Percentiles rank a stretch among this genome's conserved stretches.
Evolutionary conservation across 2,797 vertebrate species (phyloP).

Genomic region (Chiroxiphia lanceolata): DNA sequence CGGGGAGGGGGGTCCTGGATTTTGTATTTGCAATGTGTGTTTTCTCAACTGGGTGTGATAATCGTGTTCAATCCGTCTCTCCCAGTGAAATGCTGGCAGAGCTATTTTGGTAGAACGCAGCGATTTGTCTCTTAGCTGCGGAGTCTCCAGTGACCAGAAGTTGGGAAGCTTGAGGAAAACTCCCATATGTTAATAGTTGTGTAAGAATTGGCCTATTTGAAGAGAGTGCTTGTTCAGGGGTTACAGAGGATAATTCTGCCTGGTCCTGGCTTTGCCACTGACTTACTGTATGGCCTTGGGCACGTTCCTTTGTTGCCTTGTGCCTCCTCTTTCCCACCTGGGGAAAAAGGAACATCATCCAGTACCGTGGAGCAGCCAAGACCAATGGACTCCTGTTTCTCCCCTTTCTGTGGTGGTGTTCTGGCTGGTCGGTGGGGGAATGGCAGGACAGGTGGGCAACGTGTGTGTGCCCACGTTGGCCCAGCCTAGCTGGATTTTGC

Average conservation of each 20-base stretch:
- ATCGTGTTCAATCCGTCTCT: rapidly evolving
- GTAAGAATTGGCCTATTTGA: background rate
- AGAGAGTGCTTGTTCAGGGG: background rate
- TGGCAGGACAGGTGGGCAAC: rapidly evolving
- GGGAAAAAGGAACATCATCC: background rate
- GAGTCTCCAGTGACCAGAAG: background rate
- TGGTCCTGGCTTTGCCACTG: background rate
- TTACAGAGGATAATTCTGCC: background rate
- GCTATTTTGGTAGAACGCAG: background rate
- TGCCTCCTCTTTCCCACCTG: background rate
- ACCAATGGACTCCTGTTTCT: rapidly evolving
- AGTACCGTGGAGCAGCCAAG: background rate
- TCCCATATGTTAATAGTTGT: background rate
- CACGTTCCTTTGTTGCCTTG: background rate
- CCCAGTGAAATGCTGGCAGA: rapidly evolving
- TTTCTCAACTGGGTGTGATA: background rate
- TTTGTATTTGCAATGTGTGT: rapidly evolving
- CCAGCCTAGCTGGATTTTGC: background rate
- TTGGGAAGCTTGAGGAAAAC: background rate
- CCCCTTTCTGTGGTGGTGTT: background rate
- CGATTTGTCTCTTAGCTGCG: rapidly evolving
- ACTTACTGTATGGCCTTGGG: background rate
- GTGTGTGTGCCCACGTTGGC: rapidly evolving
- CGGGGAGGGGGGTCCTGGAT: rapidly evolving
- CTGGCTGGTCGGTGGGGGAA: background rate